phyloP scores from a whole-genome alignment of 2,113 vertebrate genomes.

The Guaruba guarouba region DNA sequence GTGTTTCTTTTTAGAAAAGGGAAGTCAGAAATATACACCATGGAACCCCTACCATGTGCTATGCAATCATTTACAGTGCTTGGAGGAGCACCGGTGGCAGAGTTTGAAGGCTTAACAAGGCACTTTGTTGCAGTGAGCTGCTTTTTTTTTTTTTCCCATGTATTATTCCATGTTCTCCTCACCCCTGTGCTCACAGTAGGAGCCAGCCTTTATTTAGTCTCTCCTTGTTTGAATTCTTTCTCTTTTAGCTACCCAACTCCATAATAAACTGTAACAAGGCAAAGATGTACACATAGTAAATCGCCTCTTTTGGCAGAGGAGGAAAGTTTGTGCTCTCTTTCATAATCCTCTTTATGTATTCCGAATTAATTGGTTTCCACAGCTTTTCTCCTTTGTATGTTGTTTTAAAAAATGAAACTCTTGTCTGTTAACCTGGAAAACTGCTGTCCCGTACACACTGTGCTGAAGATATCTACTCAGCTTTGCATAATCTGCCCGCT shows the following conservation, averaged over 20 bases:
- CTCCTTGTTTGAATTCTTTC: slow-evolving; percentile 50
- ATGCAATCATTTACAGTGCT: slow-evolving; percentile 30
- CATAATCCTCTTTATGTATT: slow-evolving; percentile 48
- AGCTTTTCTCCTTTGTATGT: slow-evolving; percentile 26
- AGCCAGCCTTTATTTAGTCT: slow-evolving; percentile 27
- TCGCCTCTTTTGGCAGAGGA: not conserved
- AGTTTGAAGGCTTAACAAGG: slow-evolving; percentile 42
- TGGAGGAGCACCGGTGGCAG: not conserved
- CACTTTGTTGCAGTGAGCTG: slow-evolving; percentile 31
- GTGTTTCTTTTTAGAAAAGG: slow-evolving; percentile 3
- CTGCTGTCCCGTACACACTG: not conserved
- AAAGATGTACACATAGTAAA: slow-evolving; percentile 10
- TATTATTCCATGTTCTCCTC: slow-evolving; percentile 32
- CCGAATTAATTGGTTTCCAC: slow-evolving; percentile 53
- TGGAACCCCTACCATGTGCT: not conserved
- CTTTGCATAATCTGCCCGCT: not conserved
- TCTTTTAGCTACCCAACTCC: slow-evolving; percentile 42
- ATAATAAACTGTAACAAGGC: slow-evolving; percentile 46
- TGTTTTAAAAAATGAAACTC: not conserved
- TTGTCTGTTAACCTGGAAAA: slow-evolving; percentile 24
- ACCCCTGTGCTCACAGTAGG: not conserved
- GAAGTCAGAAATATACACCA: slow-evolving; percentile 10
- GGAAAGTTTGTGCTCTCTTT: slow-evolving; percentile 50
- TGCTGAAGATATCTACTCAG: slow-evolving; percentile 23
- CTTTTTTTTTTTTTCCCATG: not conserved